Evolutionary conservation across 2,888 invertebrate species (phyloP).

Genomic region (Dysmachus trigonus): DNA sequence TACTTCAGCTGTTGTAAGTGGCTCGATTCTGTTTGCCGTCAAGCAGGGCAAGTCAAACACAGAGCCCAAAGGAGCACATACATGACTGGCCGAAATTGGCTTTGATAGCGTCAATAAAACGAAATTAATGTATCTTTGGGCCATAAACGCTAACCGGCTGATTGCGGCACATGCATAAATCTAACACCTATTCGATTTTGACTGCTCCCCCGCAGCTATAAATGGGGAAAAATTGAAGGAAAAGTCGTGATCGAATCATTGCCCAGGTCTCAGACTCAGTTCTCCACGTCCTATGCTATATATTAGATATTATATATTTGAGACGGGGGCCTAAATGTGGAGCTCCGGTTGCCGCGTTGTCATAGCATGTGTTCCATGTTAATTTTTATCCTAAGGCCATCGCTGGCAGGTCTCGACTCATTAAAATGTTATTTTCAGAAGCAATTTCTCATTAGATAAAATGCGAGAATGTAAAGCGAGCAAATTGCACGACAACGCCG

Average conservation of each 20-base stretch:
- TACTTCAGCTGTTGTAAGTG: neutral
- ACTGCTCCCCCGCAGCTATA: neutral
- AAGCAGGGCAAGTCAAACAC: neutral
- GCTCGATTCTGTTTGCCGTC: neutral
- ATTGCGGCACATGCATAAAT: neutral
- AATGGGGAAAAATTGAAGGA: neutral
- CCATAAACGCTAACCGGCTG: neutral
- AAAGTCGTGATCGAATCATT: slow-evolving; percentile 18
- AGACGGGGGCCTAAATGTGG: neutral
- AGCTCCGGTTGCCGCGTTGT: neutral
- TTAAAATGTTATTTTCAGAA: slow-evolving; percentile 13
- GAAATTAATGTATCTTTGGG: neutral
- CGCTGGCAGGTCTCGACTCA: neutral
- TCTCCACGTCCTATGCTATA: neutral
- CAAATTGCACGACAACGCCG: slow-evolving; percentile 1
- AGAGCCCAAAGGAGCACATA: neutral
- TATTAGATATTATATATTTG: too few species aligned
- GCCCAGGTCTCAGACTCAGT: neutral
- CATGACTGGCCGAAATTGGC: neutral
- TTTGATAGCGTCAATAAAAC: slow-evolving; percentile 10
- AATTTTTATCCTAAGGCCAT: slow-evolving; percentile 22
- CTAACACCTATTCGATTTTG: slow-evolving; percentile 5
- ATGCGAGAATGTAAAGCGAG: neutral
- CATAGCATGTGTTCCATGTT: slow-evolving; percentile 26
- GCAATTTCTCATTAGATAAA: slow-evolving; percentile 26